Base-by-base conservation (phyloP, 2,888 invertebrate genomes). In the Hemithea aestivaria region DNA sequence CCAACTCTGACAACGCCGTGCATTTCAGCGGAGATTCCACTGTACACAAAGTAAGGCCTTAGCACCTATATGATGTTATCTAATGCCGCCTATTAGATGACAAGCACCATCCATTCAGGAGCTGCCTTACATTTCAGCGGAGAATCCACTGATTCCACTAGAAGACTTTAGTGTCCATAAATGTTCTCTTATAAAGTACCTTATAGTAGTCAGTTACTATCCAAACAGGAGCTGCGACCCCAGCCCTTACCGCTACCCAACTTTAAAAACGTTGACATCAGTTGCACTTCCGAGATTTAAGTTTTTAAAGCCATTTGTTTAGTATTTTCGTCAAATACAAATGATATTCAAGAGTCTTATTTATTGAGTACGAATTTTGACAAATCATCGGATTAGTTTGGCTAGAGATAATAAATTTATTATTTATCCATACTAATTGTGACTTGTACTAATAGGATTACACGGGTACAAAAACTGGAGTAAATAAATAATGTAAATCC, bases 21-120 rank as follows among this genome's bases (percentile, higher is more conserved):
- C 92, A 96, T 73, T 96, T 96, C 68, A 96, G 96, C 66, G 96
- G 96, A 0, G 96, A 96, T 74, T 96, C 96, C 2, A 95, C 96
- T 54, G 96, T 96, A 75, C 95, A 95, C 1, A 91, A 40, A 94
- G 94, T 94, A 78, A 85, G 88, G 21, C n/a, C n/a, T n/a, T n/a
- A n/a, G n/a, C n/a, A n/a, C n/a, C 16, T 5, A 23, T 10, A 9
- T 27, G 2, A n/a, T 9, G 26, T 25, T 30, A 4, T 77, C 23
- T 8, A 10, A n/a, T n/a, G n/a, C n/a, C 8, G 27, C 10, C 20
- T 24, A 33, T 30, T 22, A 22, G 1, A 8, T 20, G 10, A 12
- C 9, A 28, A 7, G 9, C 35, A 40, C 32, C 25, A 35, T 24
- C 20, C 23, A 95, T 93, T 70, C 94, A 94, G 70, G 96, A 96